Evolutionary conservation across 2,888 invertebrate species (phyloP), one percentile per base, ranked within the genome.

Genomic region (Odontothrips loti): DNA sequence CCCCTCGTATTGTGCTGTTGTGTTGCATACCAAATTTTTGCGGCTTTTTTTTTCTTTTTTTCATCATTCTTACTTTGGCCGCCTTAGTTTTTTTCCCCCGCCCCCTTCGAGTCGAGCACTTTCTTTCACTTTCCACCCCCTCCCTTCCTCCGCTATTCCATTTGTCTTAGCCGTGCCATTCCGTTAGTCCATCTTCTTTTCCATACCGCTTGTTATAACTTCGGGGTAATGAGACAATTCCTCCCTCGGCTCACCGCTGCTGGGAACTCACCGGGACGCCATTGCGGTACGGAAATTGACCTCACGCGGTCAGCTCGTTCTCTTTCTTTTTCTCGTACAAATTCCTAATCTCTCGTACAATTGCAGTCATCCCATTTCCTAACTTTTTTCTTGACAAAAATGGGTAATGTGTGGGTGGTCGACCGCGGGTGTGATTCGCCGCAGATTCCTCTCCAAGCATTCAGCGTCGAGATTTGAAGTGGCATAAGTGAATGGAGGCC

Each of bases 1-100:
- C 34, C 58, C 58, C 51, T 51, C 27, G 68, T 75, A 75, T 75
- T 75, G 68, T 75, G 68, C 23, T 75, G 68, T 75, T 75, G 68
- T 27, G 68, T 75, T 75, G 68, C 68, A 75, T 75, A 75, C 68
- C 68, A 75, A 75, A 75, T 75, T 27, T 58, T 58, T 17, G 58
- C n/a, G 58, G 58, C 58, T n/a, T 20, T 58, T 58, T 15, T 58
- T 58, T 58, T 43, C 6, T 43, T 43, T 43, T 43, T 58, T 58
- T 58, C 58, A n/a, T 58, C 17, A 15, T 58, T 58, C 58, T 58
- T 12, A 58, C 58, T 58, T 58, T 58, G n/a, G 58, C 68, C 27
- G 23, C 23, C 23, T 75, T 10, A 23, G 9, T 11, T 68, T 68
- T 68, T 68, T 68, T 23, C 27, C 2, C 0, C 23, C 27, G 9